phyloP scores from a whole-genome alignment of 2,888 invertebrate genomes.

The Dynastes grantii region DNA sequence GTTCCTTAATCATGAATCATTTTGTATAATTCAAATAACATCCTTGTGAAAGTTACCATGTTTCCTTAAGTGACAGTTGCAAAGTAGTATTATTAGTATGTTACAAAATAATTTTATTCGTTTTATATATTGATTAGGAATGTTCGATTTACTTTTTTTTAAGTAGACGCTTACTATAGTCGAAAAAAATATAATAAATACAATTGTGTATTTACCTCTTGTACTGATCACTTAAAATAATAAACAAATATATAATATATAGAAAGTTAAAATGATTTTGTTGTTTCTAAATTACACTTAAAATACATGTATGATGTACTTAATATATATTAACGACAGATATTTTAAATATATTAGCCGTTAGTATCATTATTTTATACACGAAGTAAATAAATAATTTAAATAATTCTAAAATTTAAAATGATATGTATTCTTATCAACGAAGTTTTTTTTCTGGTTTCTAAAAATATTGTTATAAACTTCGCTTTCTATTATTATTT shows the following conservation, averaged over 20 bases:
- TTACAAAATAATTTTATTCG: constrained; percentile 26
- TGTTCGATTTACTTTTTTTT: not conserved
- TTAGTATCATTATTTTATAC: no score
- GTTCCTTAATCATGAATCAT: no score
- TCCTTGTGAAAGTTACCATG: constrained; percentile 40
- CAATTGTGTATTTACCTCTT: not conserved
- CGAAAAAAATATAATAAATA: no score
- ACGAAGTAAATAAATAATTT: no score
- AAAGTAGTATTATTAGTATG: constrained; percentile 15
- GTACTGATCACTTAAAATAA: not conserved
- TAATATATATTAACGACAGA: no score
- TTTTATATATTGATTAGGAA: constrained; percentile 10
- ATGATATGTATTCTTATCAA: no score
- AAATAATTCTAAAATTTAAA: no score
- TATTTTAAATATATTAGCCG: no score
- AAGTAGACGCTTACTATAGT: not conserved
- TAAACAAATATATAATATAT: no score
- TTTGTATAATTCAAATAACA: constrained; percentile 2
- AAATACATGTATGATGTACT: no score
- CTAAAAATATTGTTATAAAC: not conserved
- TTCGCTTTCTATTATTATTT: not conserved
- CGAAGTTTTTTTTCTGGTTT: not conserved
- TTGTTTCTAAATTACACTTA: no score
- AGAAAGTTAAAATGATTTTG: no score
- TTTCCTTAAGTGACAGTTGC: constrained; percentile 32